Conservation (phyloP, 2,888 invertebrate species). For the Lycia hirtaria region DNA sequence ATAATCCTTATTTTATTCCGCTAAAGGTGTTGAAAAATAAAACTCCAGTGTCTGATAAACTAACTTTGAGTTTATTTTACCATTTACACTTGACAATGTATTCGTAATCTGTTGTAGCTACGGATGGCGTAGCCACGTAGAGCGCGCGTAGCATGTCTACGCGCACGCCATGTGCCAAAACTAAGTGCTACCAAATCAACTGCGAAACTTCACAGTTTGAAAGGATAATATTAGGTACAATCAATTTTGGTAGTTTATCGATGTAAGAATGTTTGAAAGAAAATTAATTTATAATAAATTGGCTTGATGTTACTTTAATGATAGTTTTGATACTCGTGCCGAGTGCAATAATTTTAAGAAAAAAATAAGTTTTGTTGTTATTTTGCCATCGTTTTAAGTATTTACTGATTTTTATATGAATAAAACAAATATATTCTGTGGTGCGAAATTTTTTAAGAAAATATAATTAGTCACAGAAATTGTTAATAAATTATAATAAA, state of each 20-base stretch:
- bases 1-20: background rate
- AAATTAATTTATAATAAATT: conserved; percentile 7
- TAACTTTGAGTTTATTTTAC: conserved; percentile 87
- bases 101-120: conserved; percentile 84
- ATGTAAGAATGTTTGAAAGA: background rate
- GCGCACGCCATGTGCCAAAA: conserved; percentile 68
- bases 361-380: background rate
- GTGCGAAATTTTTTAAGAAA: background rate
- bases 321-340: background rate
- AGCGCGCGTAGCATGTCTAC: conserved; percentile 71
- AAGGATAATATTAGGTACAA: conserved; percentile 39
- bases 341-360: background rate
- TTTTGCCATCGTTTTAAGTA: background rate
- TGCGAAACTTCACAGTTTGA: conserved; percentile 42
- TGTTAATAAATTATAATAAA: background rate
- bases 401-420: background rate
- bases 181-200: conserved; percentile 62
- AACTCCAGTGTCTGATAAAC: conserved; percentile 84
- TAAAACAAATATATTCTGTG: background rate
- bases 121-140: conserved; percentile 80
- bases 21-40: conserved; percentile 59
- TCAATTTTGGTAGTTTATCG: conserved; percentile 29
- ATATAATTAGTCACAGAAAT: background rate
- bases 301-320: background rate
- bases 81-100: conserved; percentile 87